A percentile compares a stretch with the other conserved stretches of the same genome.
These are phyloP conservation scores for Trissolcus basalis DNA, from an alignment of 1,140 invertebrate species.

Conservation along the genomic window DNA sequence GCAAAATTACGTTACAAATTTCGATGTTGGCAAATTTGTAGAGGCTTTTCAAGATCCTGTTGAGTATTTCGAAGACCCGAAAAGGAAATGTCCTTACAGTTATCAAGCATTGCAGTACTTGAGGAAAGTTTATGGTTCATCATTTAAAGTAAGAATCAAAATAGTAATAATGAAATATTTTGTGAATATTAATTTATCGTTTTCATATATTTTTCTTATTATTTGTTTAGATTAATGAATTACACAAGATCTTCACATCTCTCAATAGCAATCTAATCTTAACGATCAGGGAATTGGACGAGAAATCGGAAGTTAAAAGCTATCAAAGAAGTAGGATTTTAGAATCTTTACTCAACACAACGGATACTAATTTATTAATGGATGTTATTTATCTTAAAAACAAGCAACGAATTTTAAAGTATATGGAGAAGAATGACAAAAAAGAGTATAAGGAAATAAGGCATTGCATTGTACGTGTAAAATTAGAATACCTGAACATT, in stretches of 20 bases:
- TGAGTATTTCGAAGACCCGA: constrained; percentile 69
- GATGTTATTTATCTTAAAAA: constrained; percentile 30
- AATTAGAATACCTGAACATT: too few relatives aligned
- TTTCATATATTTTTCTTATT: not conserved
- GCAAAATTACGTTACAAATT: constrained; percentile 62
- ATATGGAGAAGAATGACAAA: not conserved
- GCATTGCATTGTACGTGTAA: constrained; percentile 19
- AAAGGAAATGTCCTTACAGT: constrained; percentile 48
- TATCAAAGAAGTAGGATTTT: not conserved
- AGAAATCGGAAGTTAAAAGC: not conserved
- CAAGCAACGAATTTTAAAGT: constrained; percentile 14
- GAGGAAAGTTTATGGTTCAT: constrained; percentile 7
- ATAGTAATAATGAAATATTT: not conserved
- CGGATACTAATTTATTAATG: constrained; percentile 10
- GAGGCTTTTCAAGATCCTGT: constrained; percentile 75
- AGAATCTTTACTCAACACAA: constrained; percentile 19
- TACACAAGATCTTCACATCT: constrained; percentile 7
- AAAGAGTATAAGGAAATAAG: constrained; percentile 15
- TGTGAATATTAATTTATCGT: too few relatives aligned
- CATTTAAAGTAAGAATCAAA: constrained; percentile 4
- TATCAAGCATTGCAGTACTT: constrained; percentile 9
- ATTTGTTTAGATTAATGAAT: constrained; percentile 10
- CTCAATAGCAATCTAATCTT: constrained; percentile 15
- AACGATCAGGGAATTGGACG: constrained; percentile 8
- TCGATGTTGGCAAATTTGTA: constrained; percentile 74